A percentile compares a stretch with the other conserved stretches of the same genome.
These are phyloP conservation scores for Noctilio leporinus DNA, from an alignment of 2,113 vertebrate species.

Conservation along the genomic window DNA sequence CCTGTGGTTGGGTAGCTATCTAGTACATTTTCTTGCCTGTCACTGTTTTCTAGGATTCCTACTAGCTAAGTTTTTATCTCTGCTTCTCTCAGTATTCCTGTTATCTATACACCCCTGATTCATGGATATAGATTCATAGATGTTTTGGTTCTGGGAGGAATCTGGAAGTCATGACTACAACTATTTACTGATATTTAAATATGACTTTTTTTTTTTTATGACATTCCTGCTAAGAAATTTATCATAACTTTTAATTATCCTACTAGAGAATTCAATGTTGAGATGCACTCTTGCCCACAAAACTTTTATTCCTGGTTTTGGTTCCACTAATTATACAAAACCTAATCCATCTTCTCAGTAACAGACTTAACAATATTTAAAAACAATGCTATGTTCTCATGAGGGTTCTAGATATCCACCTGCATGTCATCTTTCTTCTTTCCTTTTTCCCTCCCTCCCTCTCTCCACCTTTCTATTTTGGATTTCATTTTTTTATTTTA, in stretches of 20 bases:
- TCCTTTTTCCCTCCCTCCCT: too few species aligned
- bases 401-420: not conserved
- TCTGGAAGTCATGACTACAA: not conserved
- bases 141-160: not conserved
- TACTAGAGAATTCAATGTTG: not conserved
- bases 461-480: too few species aligned
- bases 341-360: not conserved
- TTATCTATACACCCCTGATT: not conserved
- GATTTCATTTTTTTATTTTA: too few species aligned
- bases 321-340: not conserved
- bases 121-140: not conserved
- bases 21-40: not conserved
- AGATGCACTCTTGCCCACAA: not conserved
- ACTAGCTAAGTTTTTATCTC: not conserved
- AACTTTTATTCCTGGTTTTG: not conserved
- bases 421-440: not conserved
- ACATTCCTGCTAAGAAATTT: not conserved
- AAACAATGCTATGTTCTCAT: not conserved
- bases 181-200: not conserved
- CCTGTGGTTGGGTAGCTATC: not conserved
- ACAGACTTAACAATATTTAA: not conserved
- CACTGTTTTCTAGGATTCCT: not conserved
- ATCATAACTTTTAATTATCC: not conserved
- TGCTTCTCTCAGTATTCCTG: not conserved
- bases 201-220: not conserved